Base-by-base conservation (phyloP, 2,888 invertebrate species). In the Cistogaster globosa region DNA sequence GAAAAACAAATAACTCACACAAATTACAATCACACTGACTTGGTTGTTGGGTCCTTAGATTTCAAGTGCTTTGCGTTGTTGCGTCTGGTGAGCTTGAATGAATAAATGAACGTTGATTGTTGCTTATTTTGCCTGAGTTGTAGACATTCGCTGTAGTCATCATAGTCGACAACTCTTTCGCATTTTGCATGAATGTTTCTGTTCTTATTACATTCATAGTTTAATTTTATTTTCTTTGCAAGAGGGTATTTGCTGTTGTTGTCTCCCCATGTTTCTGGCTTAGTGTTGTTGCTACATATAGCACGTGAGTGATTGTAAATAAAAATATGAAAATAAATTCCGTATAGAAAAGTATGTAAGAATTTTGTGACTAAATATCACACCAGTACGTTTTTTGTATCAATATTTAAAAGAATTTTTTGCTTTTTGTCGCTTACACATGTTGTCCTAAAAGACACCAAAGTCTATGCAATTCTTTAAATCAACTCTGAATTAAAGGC, bases 11-110 rank as follows among this genome's bases (percentile, higher is more conserved):
- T 12, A 72, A 51, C 11, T 12, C 18, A 53, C 18, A 53, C 6
- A 67, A 58, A 71, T 68, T 72, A 58, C 45, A 18, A 42, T 55
- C 53, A 65, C 53, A 53, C 63, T 62, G 62, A 68, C 32, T 68
- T 68, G 69, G 76, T 67, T 75, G 76, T 77, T 80, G 80, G 84
- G 68, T 78, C 68, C 60, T 67, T 80, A 60, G 1, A 84, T 80
- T 81, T 78, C 74, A 69, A 81, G 72, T 78, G 74, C 63, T 78
- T 42, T 38, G 65, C 68, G 76, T 72, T 80, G 57, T 72, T 80
- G 69, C 63, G 85, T 85, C 85, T 85, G 78, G 78, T 82, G 71
- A 78, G 82, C 85, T 85, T 75, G 80, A 76, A 67, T 78, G 67
- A 79, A 68, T 72, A 65, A 67, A 72, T 45, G 53, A 60, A 74